Evolutionary conservation across 2,797 vertebrate species (phyloP).

Genomic region (Selene dorsalis): DNA sequence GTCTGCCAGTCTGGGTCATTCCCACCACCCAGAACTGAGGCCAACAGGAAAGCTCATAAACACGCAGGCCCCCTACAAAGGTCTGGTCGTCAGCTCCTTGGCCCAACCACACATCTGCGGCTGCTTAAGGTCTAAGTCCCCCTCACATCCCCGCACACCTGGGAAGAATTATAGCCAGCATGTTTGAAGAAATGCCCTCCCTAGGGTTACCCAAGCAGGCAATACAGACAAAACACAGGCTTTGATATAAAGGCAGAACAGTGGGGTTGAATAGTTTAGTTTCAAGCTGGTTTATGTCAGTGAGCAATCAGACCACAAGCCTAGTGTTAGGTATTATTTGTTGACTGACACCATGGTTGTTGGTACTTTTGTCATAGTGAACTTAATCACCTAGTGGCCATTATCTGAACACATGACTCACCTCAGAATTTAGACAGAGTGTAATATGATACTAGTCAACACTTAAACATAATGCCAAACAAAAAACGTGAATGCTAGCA

Average conservation of each 20-base stretch:
- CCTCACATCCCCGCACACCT: slow-evolving; percentile 76
- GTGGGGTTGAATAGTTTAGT: slow-evolving; percentile 78
- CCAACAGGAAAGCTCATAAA: slow-evolving; percentile 82
- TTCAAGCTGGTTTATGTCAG: slow-evolving; percentile 61
- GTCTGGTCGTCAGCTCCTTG: slow-evolving; percentile 72
- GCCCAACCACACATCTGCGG: slow-evolving; percentile 79
- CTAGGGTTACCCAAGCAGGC: slow-evolving; percentile 69
- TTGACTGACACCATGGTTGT: slow-evolving; percentile 28
- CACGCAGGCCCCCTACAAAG: slow-evolving; percentile 75
- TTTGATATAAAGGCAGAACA: slow-evolving; percentile 70
- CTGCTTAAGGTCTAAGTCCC: slow-evolving; percentile 74
- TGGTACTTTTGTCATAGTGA: slow-evolving; percentile 32
- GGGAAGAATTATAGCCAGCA: slow-evolving; percentile 80
- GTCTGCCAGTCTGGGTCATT: slow-evolving; percentile 68
- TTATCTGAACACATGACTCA: slow-evolving; percentile 35
- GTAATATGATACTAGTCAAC: slow-evolving; percentile 35
- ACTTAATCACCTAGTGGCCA: slow-evolving; percentile 21
- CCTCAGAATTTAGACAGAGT: slow-evolving; percentile 23
- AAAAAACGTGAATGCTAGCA: slow-evolving; percentile 32
- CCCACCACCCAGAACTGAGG: slow-evolving; percentile 73
- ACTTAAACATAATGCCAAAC: slow-evolving; percentile 28
- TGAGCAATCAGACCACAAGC: slow-evolving; percentile 58
- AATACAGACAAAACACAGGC: slow-evolving; percentile 56
- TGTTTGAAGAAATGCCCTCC: slow-evolving; percentile 81
- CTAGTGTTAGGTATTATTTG: slow-evolving; percentile 53